These are phyloP conservation scores for Carassius gibelio DNA, from an alignment of 2,113 vertebrate species.

Conservation along the genomic window DNA sequence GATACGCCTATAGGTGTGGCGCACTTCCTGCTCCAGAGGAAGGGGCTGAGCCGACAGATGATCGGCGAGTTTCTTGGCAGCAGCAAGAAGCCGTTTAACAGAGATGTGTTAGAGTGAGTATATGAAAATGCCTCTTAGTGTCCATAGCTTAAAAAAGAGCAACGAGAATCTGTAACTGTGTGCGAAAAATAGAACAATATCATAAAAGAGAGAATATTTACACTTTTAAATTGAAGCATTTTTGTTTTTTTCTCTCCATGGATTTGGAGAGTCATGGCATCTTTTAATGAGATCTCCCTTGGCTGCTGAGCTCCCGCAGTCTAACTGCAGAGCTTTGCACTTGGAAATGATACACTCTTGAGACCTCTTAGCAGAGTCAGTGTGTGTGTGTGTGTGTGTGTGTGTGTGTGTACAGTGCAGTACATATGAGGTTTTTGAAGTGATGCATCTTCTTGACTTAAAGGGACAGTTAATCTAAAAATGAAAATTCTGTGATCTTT, in stretches of 20 bases:
- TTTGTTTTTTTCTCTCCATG: constrained; percentile 18
- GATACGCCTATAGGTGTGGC: constrained; percentile 97
- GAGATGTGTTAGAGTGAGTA: constrained; percentile 96
- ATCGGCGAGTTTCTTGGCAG: constrained; percentile 98
- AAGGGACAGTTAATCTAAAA: neutral
- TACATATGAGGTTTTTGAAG: constrained; percentile 4
- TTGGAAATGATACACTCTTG: constrained; percentile 20
- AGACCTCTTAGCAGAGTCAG: constrained; percentile 45
- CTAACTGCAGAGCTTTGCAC: constrained; percentile 18
- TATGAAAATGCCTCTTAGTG: neutral
- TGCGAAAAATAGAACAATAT: neutral
- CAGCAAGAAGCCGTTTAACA: constrained; percentile 99
- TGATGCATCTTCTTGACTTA: neutral
- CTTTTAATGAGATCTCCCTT: constrained; percentile 56
- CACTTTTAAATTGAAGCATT: constrained; percentile 34
- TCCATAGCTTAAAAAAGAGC: neutral
- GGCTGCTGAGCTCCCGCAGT: constrained; percentile 44
- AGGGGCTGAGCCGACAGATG: constrained; percentile 98
- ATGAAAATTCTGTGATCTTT: neutral
- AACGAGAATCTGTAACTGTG: neutral
- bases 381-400: constrained; percentile 33
- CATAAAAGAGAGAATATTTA: neutral
- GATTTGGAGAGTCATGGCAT: constrained; percentile 41
- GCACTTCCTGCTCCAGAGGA: constrained; percentile 95
- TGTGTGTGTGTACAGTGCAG: constrained; percentile 20